Evolutionary conservation across 2,888 invertebrate genomes (phyloP), one percentile per base, ranked within the genome.

Genomic region (Apomyelois bistriatella): DNA sequence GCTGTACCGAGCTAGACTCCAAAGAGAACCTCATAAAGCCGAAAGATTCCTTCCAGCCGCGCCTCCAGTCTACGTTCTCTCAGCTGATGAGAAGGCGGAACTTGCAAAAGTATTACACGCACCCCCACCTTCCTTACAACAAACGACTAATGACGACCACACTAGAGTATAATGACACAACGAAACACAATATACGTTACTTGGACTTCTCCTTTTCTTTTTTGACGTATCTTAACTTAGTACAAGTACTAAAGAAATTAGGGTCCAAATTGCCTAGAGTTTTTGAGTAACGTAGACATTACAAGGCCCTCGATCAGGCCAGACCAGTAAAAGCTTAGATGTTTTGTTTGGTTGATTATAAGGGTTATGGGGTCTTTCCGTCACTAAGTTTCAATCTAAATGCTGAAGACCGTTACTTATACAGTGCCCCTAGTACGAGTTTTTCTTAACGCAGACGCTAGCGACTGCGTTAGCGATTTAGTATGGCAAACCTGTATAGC

Each of bases 61-160:
- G 7, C 92, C 93, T 13, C 94, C 94, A 0, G 94, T 94, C 47
- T 94, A 94, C 73, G 93, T 94, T 13, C 92, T 94, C 63, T 92
- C 94, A 13, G 93, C 93, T 3, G 91, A 92, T 58, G 94, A 94
- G 65, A 93, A 93, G 64, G 91, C 91, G 12, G 92, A 90, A 64
- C 72, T 90, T 9, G 90, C 89, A 5, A 79, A 82, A 56, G 90
- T 84, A 0, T 59, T 90, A 15, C 85, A 86, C 58, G 76, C 76
- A 0, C 85, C 76, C 0, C 85, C 86, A 0, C 85, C 85, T 8
- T 73, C 46, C 9, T 15, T 46, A 13, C 46, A 5, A 32, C 46
- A 46, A 46, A 40, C 32, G 30, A 50, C 49, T 50, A 63, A 75
- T 56, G 70, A 76, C 12, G 76, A 81, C 57, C 67, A 74, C 58